Evolutionary conservation across 2,888 invertebrate genomes (phyloP), one percentile per base, ranked within the genome.

Genomic region (Lithodes maja): DNA sequence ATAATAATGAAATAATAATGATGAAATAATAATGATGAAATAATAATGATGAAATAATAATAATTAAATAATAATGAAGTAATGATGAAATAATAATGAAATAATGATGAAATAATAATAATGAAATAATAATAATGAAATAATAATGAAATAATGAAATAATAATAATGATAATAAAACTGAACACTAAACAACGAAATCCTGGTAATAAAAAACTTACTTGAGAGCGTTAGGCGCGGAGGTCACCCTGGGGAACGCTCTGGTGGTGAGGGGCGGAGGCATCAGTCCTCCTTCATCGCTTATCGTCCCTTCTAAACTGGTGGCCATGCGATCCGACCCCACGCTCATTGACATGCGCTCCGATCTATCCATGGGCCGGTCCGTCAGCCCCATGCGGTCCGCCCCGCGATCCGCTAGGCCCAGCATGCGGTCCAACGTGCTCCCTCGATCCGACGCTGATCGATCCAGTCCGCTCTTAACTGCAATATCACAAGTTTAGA

Each of bases 151-250:
- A 61, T 61, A 61, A 61, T 7, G 5, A 61, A 55, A 55, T 55
- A 55, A 55, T 55, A 55, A 55, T 55, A 55, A 61, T 61, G 12
- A 61, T 61, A 61, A 61, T 7, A 61, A 61, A 61, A 7, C 7
- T 61, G 61, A 61, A 61, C 33, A 33, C 33, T 33, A 33, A 33
- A 33, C 33, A 33, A 33, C 33, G 33, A 33, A 33, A 33, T 33
- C 33, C 33, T 33, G 33, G 33, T 33, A 33, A 33, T 33, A 33
- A 61, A 61, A 61, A 61, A 61, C 61, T 94, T 94, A 97, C 97
- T 96, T 96, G 91, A 97, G 95, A 92, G 96, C 96, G 92, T 96
- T 96, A 3, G 97, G 96, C 77, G 96, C 96, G 93, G 96, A 96
- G 91, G 97, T 96, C 86, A 97, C 95, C 94, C 95, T 95, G 55